Conservation (phyloP, 1,140 invertebrate genomes). For the Philopotamus ludificatus region DNA sequence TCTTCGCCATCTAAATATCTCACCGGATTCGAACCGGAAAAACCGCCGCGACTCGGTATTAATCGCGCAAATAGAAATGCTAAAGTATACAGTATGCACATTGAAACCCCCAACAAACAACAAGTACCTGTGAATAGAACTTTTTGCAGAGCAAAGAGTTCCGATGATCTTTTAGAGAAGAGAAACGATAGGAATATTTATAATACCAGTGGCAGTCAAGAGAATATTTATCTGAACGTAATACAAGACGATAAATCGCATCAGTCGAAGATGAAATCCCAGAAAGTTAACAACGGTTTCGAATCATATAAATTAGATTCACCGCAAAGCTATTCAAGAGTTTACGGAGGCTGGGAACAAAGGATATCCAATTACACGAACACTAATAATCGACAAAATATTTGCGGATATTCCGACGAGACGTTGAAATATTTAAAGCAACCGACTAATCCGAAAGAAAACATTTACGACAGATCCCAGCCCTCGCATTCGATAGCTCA, state of each 20-base stretch:
- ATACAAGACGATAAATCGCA: slow-evolving; percentile 16
- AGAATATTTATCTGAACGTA: slow-evolving; percentile 31
- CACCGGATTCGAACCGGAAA: slow-evolving; percentile 55
- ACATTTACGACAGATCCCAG: slow-evolving; percentile 16
- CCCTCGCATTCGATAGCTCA: neutral
- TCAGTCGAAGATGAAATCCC: slow-evolving; percentile 11
- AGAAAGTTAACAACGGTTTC: slow-evolving; percentile 10
- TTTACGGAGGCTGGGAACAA: slow-evolving; percentile 54
- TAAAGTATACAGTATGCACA: slow-evolving; percentile 54
- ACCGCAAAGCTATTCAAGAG: slow-evolving; percentile 46
- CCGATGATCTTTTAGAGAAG: slow-evolving; percentile 52
- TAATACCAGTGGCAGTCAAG: slow-evolving; percentile 25
- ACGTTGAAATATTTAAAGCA: slow-evolving; percentile 10
- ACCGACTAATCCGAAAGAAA: slow-evolving; percentile 9
- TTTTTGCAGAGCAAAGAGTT: slow-evolving; percentile 54
- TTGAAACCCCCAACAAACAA: slow-evolving; percentile 48
- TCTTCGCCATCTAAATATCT: slow-evolving; percentile 51
- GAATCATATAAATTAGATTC: slow-evolving; percentile 23
- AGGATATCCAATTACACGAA: slow-evolving; percentile 44
- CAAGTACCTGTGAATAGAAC: slow-evolving; percentile 46
- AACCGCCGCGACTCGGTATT: slow-evolving; percentile 53
- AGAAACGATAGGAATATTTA: slow-evolving; percentile 23
- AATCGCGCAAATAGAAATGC: slow-evolving; percentile 53
- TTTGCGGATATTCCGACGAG: slow-evolving; percentile 11
- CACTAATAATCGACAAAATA: slow-evolving; percentile 22